Base-by-base conservation (phyloP, 2,888 invertebrate genomes). In the Eilema sororculum region DNA sequence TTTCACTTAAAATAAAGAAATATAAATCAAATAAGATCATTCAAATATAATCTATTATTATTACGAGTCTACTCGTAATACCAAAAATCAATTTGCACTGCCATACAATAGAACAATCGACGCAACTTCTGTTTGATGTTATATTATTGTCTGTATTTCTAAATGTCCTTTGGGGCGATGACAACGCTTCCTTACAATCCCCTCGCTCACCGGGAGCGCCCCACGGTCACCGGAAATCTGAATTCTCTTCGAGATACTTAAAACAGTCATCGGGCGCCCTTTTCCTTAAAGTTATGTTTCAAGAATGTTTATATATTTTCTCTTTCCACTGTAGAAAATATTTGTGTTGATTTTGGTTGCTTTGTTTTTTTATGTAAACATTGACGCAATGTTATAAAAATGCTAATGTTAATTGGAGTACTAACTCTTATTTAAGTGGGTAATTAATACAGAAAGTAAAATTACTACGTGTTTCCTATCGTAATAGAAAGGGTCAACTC, bases 211-310 rank as follows among this genome's bases (percentile, higher is more conserved):
- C 16, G 58, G 25, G 13, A 25, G 58, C 20, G 58, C 66, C 41
- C 46, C 13, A 41, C 28, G 59, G 59, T 52, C 65, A 63, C 68
- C 72, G 72, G 68, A 66, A 66, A 69, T 69, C 72, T 72, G 59
- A 66, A 69, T 66, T 68, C 69, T 67, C 46, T 46, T 58, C 52
- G 24, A 61, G 52, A 63, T 56, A 46, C 65, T 62, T 58, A 52
- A 12, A 68, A 62, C 57, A 62, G 60, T 33, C 46, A 60, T 60
- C 22, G 46, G 22, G 4, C 22, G 52, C 59, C 59, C 5, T 71
- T 64, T 59, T 63, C 52, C 41, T 68, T 37, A 41, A 67, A 41
- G 41, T 57, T 30, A 13, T 28, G n/a, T 1, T 28, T 0, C 2
- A n/a, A 6, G 59, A 59, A 59, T 59, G 20, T 28, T 59, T 30